phyloP scores from a whole-genome alignment of 2,797 vertebrate genomes.

The Anabacerthia variegaticeps region DNA sequence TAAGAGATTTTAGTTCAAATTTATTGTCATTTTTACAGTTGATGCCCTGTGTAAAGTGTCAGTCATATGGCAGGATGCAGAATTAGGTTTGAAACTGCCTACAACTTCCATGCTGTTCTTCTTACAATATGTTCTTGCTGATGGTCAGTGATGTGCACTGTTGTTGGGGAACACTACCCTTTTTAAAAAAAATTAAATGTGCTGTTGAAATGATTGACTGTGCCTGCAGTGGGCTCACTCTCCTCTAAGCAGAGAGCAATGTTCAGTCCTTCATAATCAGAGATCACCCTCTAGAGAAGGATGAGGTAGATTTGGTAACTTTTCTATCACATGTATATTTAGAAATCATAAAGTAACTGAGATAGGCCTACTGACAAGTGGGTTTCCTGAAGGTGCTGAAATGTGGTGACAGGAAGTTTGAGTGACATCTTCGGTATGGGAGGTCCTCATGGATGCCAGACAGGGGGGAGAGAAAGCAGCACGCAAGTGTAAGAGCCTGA shows the following conservation, averaged over 20 bases:
- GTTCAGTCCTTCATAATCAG: background rate
- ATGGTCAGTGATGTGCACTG: background rate
- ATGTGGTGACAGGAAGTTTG: background rate
- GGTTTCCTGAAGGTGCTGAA: background rate
- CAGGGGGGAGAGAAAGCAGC: background rate
- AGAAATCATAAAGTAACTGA: background rate
- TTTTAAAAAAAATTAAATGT: background rate
- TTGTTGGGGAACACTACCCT: background rate
- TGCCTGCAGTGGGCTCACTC: rapidly evolving
- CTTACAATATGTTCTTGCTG: background rate
- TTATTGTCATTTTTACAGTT: background rate
- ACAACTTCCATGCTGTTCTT: background rate
- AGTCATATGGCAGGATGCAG: background rate
- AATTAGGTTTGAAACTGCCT: background rate
- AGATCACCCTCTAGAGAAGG: background rate
- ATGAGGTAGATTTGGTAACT: rapidly evolving
- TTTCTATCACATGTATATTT: background rate
- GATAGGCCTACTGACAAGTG: background rate
- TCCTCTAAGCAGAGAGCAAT: background rate
- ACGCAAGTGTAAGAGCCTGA: background rate
- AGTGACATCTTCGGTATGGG: background rate
- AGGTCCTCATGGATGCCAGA: background rate
- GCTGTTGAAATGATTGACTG: background rate
- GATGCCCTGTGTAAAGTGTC: background rate
- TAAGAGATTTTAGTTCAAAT: background rate